phyloP scores from a whole-genome alignment of 2,113 vertebrate species.

The Coryphaenoides rupestris region DNA sequence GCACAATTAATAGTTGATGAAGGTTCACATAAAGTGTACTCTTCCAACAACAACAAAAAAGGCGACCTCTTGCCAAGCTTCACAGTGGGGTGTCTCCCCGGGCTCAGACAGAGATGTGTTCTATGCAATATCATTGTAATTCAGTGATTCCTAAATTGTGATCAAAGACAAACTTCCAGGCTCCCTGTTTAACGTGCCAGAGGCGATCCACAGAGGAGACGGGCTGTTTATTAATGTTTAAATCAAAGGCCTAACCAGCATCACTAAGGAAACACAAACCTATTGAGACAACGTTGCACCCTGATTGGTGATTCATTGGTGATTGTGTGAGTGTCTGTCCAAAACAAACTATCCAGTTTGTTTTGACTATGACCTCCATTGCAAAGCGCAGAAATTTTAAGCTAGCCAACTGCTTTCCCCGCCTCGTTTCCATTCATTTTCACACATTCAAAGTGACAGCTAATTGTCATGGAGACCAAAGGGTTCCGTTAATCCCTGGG shows the following conservation, averaged over 20 bases:
- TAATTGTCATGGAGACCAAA: too few species aligned
- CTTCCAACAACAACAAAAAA: conserved; percentile 15
- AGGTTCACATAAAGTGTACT: conserved; percentile 16
- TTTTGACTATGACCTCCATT: too few species aligned
- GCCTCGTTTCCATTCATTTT: conserved; percentile 31
- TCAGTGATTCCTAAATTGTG: conserved; percentile 18
- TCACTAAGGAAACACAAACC: conserved; percentile 2
- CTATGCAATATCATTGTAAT: conserved; percentile 17
- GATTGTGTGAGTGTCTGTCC: not conserved
- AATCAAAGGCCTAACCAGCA: conserved; percentile 16
- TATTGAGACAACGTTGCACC: conserved; percentile 29
- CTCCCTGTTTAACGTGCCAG: conserved; percentile 10
- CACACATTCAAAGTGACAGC: conserved; percentile 38
- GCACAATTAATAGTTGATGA: conserved; percentile 11
- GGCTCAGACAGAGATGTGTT: conserved; percentile 17
- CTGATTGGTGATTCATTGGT: conserved; percentile 3
- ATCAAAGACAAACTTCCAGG: conserved; percentile 22
- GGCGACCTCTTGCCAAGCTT: not conserved
- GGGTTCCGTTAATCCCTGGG: too few species aligned
- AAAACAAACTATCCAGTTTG: too few species aligned
- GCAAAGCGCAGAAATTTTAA: conserved; percentile 15
- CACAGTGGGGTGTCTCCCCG: conserved; percentile 14
- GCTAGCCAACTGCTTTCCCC: conserved; percentile 14
- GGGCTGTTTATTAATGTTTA: conserved; percentile 6
- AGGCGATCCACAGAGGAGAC: conserved; percentile 8